Evolutionary conservation across 2,113 vertebrate genomes (phyloP).

Genomic region (human): GRCh38 chr13:39813501-39814000

Average conservation of each 20-base stretch:
- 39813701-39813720: neutral
- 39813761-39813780: neutral
- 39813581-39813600: too few relatives aligned
- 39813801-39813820: neutral
- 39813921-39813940: neutral
- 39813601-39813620: too few relatives aligned
- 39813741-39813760: neutral
- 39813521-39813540: too few relatives aligned
- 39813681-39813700: too few relatives aligned
- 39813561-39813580: too few relatives aligned
- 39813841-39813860: neutral
- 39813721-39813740: neutral
- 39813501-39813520: too few relatives aligned
- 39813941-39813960: neutral
- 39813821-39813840: too few relatives aligned
- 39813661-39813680: too few relatives aligned
- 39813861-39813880: accelerated
- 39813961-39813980: neutral
- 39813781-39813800: neutral
- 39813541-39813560: too few relatives aligned
- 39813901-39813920: neutral
- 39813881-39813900: neutral
- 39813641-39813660: too few relatives aligned
- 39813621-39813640: too few relatives aligned
- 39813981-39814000: neutral